Evolutionary conservation across 2,113 vertebrate genomes (phyloP).

Genomic region (Chroicocephalus ridibundus): DNA sequence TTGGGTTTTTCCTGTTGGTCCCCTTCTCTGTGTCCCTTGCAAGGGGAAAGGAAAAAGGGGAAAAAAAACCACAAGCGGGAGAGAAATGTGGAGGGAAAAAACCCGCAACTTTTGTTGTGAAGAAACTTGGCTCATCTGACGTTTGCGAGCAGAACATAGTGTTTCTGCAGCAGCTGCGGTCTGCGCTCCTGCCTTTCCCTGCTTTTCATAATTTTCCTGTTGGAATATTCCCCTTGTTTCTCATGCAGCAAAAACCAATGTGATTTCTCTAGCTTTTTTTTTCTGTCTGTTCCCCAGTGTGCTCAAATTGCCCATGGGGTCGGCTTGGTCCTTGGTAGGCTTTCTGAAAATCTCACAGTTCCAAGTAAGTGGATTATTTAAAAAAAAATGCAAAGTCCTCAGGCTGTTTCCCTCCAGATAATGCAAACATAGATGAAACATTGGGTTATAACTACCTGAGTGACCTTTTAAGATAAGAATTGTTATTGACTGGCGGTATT

Average conservation of each 20-base stretch:
- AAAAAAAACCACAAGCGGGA: not conserved
- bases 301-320: not conserved
- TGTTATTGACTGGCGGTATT: constrained; percentile 22
- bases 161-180: not conserved
- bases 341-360: not conserved
- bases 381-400: not conserved
- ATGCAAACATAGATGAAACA: not conserved
- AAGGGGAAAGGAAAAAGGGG: not conserved
- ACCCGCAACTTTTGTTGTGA: not conserved
- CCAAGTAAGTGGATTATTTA: not conserved
- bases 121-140: not conserved
- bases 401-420: constrained; percentile 55
- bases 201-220: not conserved
- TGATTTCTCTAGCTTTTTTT: not conserved
- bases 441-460: constrained; percentile 40
- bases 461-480: constrained; percentile 61
- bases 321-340: not conserved
- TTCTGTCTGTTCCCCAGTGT: not conserved
- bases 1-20: not conserved
- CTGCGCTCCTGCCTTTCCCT: not conserved
- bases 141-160: not conserved
- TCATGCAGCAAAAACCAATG: not conserved
- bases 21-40: not conserved
- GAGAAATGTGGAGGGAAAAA: not conserved
- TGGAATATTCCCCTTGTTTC: not conserved